Evolutionary conservation across 2,888 invertebrate genomes (phyloP).

Genomic region (Microchrysa polita): DNA sequence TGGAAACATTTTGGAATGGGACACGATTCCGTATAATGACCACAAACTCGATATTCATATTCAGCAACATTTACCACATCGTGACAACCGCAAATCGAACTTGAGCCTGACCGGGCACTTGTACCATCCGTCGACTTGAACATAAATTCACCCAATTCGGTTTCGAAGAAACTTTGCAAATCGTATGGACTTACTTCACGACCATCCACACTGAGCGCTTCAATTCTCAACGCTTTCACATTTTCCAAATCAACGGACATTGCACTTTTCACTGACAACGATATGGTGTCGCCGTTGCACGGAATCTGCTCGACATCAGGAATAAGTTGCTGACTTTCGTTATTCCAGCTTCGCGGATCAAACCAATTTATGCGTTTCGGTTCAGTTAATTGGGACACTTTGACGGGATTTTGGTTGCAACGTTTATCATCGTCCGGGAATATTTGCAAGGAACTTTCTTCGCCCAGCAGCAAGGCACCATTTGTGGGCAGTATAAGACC

Average conservation of each 20-base stretch:
- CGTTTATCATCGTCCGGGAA: background rate
- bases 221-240: slow-evolving; percentile 56
- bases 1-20: slow-evolving; percentile 58
- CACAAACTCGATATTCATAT: slow-evolving; percentile 58
- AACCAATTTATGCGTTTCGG: slow-evolving; percentile 56
- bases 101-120: slow-evolving; percentile 55
- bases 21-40: slow-evolving; percentile 56
- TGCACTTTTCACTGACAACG: slow-evolving; percentile 54
- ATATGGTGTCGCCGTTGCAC: slow-evolving; percentile 60
- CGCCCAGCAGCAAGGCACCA: slow-evolving; percentile 6
- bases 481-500: slow-evolving; percentile 22
- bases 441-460: background rate
- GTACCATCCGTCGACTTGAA: slow-evolving; percentile 57
- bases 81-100: slow-evolving; percentile 61
- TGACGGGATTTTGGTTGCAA: background rate
- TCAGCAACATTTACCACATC: slow-evolving; percentile 53
- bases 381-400: background rate
- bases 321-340: slow-evolving; percentile 50
- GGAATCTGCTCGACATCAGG: slow-evolving; percentile 61
- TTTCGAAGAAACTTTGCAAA: slow-evolving; percentile 56
- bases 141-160: slow-evolving; percentile 60
- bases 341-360: slow-evolving; percentile 60
- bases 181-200: slow-evolving; percentile 57
- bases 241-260: slow-evolving; percentile 59
- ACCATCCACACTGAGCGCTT: slow-evolving; percentile 58